Conservation (phyloP, 2,888 invertebrate genomes). For the Aspidiotus destructor region DNA sequence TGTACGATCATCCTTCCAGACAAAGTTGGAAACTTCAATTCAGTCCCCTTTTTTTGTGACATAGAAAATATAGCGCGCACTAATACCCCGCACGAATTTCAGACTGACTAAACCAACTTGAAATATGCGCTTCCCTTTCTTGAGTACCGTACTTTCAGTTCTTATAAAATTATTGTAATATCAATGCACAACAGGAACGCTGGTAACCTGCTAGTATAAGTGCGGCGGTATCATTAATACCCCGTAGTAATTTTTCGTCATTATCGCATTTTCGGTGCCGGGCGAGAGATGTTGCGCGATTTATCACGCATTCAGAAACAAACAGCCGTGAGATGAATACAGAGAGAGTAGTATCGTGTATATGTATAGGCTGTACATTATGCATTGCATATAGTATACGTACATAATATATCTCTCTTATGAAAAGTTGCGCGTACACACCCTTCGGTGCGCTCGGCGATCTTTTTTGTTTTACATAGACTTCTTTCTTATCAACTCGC, state of each 20-base stretch:
- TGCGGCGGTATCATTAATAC: neutral
- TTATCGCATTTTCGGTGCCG: constrained; percentile 1
- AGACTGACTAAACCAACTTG: no score
- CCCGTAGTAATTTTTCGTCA: constrained; percentile 4
- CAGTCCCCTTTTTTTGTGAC: no score
- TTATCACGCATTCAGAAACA: constrained; percentile 4
- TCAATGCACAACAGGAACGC: constrained; percentile 2
- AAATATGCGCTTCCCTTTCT: no score
- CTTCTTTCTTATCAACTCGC: no score
- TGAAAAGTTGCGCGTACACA: constrained; percentile 1
- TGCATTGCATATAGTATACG: no score
- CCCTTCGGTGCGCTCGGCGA: neutral
- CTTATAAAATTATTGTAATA: neutral
- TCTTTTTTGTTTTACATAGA: neutral
- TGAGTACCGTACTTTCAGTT: no score
- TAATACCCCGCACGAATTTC: no score
- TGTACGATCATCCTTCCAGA: no score
- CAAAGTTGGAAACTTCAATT: no score
- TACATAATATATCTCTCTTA: no score
- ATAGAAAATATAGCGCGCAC: no score
- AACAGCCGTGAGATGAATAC: neutral
- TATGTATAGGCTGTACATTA: no score
- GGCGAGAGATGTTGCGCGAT: neutral
- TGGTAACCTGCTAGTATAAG: neutral
- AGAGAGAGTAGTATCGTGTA: neutral